Evolutionary conservation across 2,888 invertebrate species (phyloP), one percentile per base, ranked within the genome.

Genomic region (Drepana falcataria): DNA sequence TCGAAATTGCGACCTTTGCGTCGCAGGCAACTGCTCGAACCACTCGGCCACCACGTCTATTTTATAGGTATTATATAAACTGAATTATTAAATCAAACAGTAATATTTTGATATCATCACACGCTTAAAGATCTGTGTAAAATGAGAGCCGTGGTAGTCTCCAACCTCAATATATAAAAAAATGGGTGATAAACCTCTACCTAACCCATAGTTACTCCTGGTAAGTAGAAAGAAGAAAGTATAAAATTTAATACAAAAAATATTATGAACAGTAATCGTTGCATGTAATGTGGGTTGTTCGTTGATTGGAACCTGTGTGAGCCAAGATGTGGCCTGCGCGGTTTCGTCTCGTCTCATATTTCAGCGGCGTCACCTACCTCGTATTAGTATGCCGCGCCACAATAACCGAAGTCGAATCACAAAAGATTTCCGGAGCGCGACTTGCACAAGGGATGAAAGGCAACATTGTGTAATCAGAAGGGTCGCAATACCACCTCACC

Each of bases 381-480:
- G 73, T 89, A 89, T 89, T 89, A 89, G 89, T 89, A 90, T 90
- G 87, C 88, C 75, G 75, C 71, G 75, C 88, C 87, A 85, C 86
- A 90, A 87, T 87, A 90, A 87, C 87, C 85, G 85, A 88, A 88
- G 85, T 83, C 80, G 83, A 89, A 88, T 87, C 88, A 91, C 89
- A 91, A 91, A 91, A 91, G 90, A 91, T 89, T 89, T 90, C 89
- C 89, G 89, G 87, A 79, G 84, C 87, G 85, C 87, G 88, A 85
- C 88, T 88, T 83, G 86, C 87, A 87, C 88, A 86, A 86, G 87
- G 87, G 86, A 89, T 87, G 88, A 89, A 88, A 88, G 87, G 83
- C 87, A 83, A 88, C 89, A 87, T 87, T 88, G 87, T 89, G 90
- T 91, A 91, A 91, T 91, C 90, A 91, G 85, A 85, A 90, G 88